Evolutionary conservation across 2,888 invertebrate species (phyloP), one percentile per base, ranked within the genome.

Genomic region (Callosobruchus maculatus): DNA sequence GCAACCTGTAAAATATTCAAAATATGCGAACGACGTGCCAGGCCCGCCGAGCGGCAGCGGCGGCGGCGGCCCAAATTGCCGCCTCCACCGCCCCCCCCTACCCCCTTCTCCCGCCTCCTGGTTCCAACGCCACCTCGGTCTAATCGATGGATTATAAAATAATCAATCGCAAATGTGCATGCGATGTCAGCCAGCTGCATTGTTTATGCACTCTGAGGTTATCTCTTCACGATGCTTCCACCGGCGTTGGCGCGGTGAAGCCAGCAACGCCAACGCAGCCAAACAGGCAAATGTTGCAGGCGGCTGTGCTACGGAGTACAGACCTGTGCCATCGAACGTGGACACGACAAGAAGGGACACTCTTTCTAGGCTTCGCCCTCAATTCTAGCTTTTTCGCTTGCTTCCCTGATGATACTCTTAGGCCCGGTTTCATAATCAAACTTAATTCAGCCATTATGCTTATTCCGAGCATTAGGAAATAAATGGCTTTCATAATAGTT

Each of bases 141-240:
- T 49, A 73, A 73, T 73, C 71, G 68, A 71, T 73, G 22, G 69
- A 68, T 73, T 71, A 73, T 70, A 71, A 73, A 73, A 73, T 71
- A 73, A 73, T 73, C 73, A 73, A 71, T 73, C 69, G 69, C 71
- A 68, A 67, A 70, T 22, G 70, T 71, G 67, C 22, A 30, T 49
- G 67, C 67, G 73, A 73, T 73, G 71, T 70, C 30, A 70, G 20
- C 31, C 73, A 67, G 73, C 68, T 31, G 73, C 21, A 70, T 72
- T 73, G 73, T 70, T 73, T 73, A 70, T 73, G 67, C 67, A 21
- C 20, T 49, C 49, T 49, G 49, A 49, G 49, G 49, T 49, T 49
- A 49, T 49, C 49, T 49, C 49, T 49, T 49, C 49, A 18, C 49
- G 49, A 49, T 49, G 49, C 49, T 49, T 49, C 49, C 13, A 49